phyloP scores from a whole-genome alignment of 2,888 invertebrate species.

The Agapostemon virescens region DNA sequence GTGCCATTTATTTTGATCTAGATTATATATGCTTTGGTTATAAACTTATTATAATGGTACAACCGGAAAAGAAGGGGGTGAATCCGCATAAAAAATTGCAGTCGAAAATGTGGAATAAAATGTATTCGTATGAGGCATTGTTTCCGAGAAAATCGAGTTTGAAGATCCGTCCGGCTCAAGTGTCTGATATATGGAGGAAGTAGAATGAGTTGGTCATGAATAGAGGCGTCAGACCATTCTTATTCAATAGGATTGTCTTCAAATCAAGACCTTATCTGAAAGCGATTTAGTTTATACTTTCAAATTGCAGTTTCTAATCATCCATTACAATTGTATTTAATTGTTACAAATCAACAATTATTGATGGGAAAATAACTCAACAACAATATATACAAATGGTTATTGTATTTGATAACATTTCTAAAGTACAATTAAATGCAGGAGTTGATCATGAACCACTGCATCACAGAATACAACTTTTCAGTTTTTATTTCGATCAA shows the following conservation, averaged over 20 bases:
- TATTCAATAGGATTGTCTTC: not conserved
- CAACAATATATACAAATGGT: too few species aligned
- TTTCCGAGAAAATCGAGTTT: not conserved
- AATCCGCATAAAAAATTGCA: not conserved
- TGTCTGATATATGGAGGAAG: too few species aligned
- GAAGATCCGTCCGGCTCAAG: not conserved
- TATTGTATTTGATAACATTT: not conserved
- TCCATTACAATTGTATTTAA: too few species aligned
- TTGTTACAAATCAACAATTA: not conserved
- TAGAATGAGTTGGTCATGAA: not conserved
- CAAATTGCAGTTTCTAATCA: too few species aligned
- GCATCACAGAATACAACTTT: not conserved
- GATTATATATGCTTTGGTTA: too few species aligned
- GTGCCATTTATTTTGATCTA: too few species aligned
- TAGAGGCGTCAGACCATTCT: not conserved
- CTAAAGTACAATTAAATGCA: not conserved
- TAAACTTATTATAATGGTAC: too few species aligned
- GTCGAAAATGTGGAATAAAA: too few species aligned
- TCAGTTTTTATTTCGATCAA: not conserved
- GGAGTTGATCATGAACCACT: not conserved
- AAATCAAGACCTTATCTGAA: not conserved
- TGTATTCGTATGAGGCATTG: too few species aligned
- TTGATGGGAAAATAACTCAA: not conserved
- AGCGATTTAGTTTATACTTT: not conserved
- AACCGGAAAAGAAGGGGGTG: too few species aligned